Evolutionary conservation across 1,140 invertebrate genomes (phyloP).

Genomic region (Listronotus oregonensis): DNA sequence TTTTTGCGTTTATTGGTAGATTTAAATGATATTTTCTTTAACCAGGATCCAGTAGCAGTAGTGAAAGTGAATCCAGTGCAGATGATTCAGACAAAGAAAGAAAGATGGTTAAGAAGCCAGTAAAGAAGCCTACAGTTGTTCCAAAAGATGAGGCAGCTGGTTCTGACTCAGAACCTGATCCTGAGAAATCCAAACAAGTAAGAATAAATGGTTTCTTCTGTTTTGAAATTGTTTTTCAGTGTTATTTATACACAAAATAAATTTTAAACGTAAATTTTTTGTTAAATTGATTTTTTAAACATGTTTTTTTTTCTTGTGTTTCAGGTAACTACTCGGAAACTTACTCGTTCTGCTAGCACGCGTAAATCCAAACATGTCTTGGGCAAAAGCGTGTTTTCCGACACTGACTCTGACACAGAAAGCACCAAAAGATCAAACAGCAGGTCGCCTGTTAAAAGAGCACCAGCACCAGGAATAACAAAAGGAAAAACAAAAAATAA

Average conservation of each 20-base stretch:
- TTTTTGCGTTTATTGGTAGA: no score
- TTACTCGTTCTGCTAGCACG: slow-evolving; percentile 61
- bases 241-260: no score
- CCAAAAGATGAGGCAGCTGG: slow-evolving; percentile 43
- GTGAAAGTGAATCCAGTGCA: slow-evolving; percentile 54
- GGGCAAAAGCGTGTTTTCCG: slow-evolving; percentile 57
- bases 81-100: slow-evolving; percentile 48
- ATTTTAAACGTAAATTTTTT: no score
- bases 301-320: neutral
- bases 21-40: neutral
- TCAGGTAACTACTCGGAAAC: slow-evolving; percentile 56
- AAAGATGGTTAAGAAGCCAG: slow-evolving; percentile 53
- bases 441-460: slow-evolving; percentile 68
- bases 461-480: slow-evolving; percentile 54
- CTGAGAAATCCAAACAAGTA: slow-evolving; percentile 40
- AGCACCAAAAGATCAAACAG: slow-evolving; percentile 61
- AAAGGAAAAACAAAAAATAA: slow-evolving; percentile 57
- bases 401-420: slow-evolving; percentile 59
- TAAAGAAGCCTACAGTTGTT: slow-evolving; percentile 52
- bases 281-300: no score
- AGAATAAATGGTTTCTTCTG: slow-evolving; percentile 41
- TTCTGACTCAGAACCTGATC: slow-evolving; percentile 54
- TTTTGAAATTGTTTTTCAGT: neutral
- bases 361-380: slow-evolving; percentile 62
- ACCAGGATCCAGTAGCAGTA: slow-evolving; percentile 45